Conservation (phyloP, 2,888 invertebrate genomes). For the Pseudeuparius sepicola region DNA sequence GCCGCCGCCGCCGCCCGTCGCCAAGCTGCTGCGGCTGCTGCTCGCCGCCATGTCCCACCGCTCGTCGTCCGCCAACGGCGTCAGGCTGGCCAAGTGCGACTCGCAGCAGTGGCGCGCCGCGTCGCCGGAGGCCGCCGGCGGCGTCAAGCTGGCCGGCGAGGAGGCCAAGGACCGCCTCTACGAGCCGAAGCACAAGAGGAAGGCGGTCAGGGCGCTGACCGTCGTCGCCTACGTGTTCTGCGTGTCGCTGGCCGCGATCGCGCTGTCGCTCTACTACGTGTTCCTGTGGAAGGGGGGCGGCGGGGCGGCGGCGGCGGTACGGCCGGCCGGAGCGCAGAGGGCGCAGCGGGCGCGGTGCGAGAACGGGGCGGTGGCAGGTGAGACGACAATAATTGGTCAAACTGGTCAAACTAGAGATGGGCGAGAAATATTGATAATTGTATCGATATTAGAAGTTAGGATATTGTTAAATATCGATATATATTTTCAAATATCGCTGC, state of each 20-base stretch:
- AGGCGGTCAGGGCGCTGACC: conserved; percentile 82
- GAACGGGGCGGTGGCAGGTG: too few relatives aligned
- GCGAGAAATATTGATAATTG: too few relatives aligned
- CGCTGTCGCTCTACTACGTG: conserved; percentile 88
- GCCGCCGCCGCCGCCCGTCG: too few relatives aligned
- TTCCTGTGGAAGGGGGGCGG: conserved; percentile 83
- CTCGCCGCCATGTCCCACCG: conserved; percentile 47
- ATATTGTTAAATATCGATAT: too few relatives aligned
- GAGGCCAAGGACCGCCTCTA: conserved; percentile 61
- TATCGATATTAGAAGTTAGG: too few relatives aligned
- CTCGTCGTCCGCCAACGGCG: conserved; percentile 46
- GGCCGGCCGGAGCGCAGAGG: too few relatives aligned
- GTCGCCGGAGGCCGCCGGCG: conserved; percentile 40
- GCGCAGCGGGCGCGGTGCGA: too few relatives aligned
- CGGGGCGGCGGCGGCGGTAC: conserved; percentile 27
- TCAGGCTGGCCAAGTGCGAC: conserved; percentile 33
- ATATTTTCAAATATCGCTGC: too few relatives aligned
- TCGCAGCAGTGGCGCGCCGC: conserved; percentile 29
- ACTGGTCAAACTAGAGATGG: too few relatives aligned
- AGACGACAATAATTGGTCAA: too few relatives aligned
- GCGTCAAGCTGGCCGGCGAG: conserved; percentile 56
- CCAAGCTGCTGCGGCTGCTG: too few relatives aligned
- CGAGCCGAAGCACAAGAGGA: conserved; percentile 77
- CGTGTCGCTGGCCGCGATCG: conserved; percentile 88
- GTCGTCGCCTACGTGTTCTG: conserved; percentile 90